Percentiles rank a stretch among this genome's conserved stretches.
These are phyloP conservation scores for Cylloceria caligata DNA, from an alignment of 2,888 invertebrate species.

Conservation along the genomic window DNA sequence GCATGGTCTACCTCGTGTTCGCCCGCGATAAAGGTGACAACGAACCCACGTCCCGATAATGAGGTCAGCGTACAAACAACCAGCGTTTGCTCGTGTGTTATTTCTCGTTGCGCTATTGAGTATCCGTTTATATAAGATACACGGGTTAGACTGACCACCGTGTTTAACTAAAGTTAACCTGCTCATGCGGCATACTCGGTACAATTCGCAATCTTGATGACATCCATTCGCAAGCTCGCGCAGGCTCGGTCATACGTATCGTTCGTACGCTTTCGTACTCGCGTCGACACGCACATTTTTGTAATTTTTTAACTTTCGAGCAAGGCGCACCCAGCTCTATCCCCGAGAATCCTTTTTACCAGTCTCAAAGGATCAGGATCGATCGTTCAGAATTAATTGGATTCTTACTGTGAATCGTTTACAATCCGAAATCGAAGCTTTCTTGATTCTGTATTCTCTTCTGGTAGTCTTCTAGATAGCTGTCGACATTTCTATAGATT, in stretches of 20 bases:
- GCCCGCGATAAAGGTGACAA: constrained; percentile 57
- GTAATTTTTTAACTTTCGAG: background rate
- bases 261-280: background rate
- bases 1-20: constrained; percentile 40
- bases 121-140: constrained; percentile 12
- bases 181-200: background rate
- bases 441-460: constrained; percentile 95
- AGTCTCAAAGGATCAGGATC: background rate
- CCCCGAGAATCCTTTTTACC: background rate
- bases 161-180: background rate
- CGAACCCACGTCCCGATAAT: constrained; percentile 41
- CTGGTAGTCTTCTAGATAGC: constrained; percentile 94
- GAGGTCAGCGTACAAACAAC: constrained; percentile 55
- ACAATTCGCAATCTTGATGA: constrained; percentile 1
- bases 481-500: constrained; percentile 96
- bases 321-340: background rate
- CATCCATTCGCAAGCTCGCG: constrained; percentile 4
- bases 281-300: background rate
- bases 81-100: constrained; percentile 31
- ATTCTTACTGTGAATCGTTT: constrained; percentile 70
- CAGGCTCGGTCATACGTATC: background rate
- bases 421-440: constrained; percentile 92
- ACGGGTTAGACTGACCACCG: background rate
- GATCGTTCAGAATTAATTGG: background rate
- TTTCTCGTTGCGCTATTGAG: background rate